phyloP scores from a whole-genome alignment of 2,113 vertebrate species.

The Climacteris rufus region DNA sequence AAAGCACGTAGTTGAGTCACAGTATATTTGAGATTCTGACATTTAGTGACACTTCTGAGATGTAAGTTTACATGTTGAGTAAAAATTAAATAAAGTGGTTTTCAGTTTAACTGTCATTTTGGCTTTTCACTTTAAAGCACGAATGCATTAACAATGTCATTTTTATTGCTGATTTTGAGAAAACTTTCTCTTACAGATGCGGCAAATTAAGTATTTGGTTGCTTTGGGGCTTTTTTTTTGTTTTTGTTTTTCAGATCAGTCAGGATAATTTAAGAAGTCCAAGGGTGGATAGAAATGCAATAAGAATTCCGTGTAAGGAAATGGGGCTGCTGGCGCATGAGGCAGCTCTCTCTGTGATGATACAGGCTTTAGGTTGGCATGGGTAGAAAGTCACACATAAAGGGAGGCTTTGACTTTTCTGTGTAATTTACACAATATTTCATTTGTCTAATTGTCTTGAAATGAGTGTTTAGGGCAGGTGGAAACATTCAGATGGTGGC shows the following conservation, averaged over 20 bases:
- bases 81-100: background rate
- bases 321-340: rapidly evolving
- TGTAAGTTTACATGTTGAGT: rapidly evolving
- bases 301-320: background rate
- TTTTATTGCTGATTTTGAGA: background rate
- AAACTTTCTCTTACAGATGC: background rate
- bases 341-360: background rate
- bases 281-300: background rate
- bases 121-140: background rate
- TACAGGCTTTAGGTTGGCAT: background rate
- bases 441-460: background rate
- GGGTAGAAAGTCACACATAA: background rate
- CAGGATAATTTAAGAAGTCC: background rate
- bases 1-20: background rate
- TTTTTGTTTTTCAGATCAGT: background rate
- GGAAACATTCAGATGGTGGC: background rate
- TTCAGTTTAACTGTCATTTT: background rate
- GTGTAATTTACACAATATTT: background rate
- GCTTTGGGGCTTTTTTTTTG: background rate
- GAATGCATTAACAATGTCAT: background rate
- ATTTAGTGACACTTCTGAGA: background rate
- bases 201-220: background rate
- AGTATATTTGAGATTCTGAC: background rate
- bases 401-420: rapidly evolving
- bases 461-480: rapidly evolving